Evolutionary conservation across 2,888 invertebrate species (phyloP), one percentile per base, ranked within the genome.

Genomic region (Ypsolopha sequella): DNA sequence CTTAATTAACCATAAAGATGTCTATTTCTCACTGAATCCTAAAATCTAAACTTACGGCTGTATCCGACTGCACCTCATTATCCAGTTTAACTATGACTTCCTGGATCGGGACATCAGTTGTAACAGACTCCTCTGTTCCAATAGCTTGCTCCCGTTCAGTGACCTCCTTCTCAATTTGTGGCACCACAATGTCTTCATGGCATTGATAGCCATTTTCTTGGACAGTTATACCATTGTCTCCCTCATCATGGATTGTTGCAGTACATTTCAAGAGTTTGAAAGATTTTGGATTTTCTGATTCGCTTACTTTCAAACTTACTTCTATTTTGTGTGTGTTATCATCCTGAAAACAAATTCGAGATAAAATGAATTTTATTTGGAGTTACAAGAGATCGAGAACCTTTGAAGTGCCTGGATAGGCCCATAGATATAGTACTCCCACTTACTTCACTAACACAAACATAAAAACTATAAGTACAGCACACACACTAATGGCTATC

Each of bases 21-120:
- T 24, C 24, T 4, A 24, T 24, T 2, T 24, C 24, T 24, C n/a
- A n/a, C n/a, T n/a, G n/a, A 24, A 24, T 3, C 4, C 24, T 24
- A 24, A 3, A 24, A 24, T 24, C 35, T 11, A 45, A 55, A 70
- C 80, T 76, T 52, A 85, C 84, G 52, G 60, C 68, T 54, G 70
- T 61, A 52, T 76, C 67, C 0, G 70, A 61, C 52, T 81, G 73
- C 0, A 82, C 74, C 66, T 85, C 84, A 68, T 80, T 85, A 52
- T 75, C 76, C 13, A 82, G 68, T 52, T 73, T 68, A 0, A 84
- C 61, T 0, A 79, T 76, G 51, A 58, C 61, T n/a, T 52, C 48
- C 36, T 41, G 39, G 10, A 39, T n/a, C 8, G 43, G 11, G 6
- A 70, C 70, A 1, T 58, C 54, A 36, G 53, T 57, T 11, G 59